A percentile compares a stretch with the other conserved stretches of the same genome.
These are phyloP conservation scores for Fabriciana adippe DNA, from an alignment of 2,888 invertebrate species.

Conservation along the genomic window DNA sequence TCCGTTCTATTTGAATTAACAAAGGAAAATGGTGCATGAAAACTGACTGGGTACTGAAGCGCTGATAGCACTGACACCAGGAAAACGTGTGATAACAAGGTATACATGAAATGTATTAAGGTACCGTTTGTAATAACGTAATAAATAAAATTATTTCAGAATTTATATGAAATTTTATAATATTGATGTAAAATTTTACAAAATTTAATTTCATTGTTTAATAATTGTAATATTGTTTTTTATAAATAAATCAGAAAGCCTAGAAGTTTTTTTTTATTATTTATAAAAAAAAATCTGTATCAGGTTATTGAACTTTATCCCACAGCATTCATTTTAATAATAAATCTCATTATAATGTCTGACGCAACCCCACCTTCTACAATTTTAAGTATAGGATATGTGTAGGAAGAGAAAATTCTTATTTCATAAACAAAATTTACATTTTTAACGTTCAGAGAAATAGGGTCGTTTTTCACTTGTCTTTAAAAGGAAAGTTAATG, in stretches of 20 bases:
- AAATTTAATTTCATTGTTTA: too few relatives aligned
- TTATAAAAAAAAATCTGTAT: background rate
- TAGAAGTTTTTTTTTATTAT: too few relatives aligned
- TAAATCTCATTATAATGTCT: background rate
- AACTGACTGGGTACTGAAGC: constrained; percentile 42
- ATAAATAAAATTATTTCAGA: background rate
- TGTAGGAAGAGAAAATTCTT: background rate
- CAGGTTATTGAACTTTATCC: background rate
- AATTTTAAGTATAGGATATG: background rate
- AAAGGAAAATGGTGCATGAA: constrained; percentile 71
- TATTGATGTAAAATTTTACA: too few relatives aligned
- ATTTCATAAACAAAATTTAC: background rate
- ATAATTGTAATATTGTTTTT: too few relatives aligned
- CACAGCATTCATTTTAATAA: background rate
- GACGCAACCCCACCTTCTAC: background rate
- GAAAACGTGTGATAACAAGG: constrained; percentile 66
- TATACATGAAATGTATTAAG: constrained; percentile 41
- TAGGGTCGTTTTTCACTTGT: constrained; percentile 27
- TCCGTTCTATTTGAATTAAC: constrained; percentile 66
- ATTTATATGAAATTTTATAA: background rate
- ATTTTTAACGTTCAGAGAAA: constrained; percentile 14
- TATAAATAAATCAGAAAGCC: too few relatives aligned
- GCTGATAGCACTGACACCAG: constrained; percentile 59
- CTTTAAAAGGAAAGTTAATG: constrained; percentile 51
- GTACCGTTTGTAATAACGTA: background rate